Conservation (phyloP, 2,888 invertebrate genomes). For the Odontocerum albicorne region DNA sequence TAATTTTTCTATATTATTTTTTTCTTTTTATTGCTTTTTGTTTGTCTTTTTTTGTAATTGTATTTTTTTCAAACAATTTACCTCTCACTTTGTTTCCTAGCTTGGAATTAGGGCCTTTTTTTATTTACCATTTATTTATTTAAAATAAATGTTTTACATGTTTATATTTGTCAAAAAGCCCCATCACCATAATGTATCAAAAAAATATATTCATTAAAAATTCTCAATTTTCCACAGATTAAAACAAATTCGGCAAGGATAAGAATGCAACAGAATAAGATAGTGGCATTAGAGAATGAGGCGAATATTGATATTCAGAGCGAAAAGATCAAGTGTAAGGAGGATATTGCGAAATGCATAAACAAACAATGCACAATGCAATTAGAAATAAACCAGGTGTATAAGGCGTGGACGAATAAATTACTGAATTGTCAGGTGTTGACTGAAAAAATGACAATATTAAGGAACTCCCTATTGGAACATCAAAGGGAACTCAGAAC, state of each 20-base stretch:
- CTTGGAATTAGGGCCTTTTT: no score
- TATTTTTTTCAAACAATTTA: no score
- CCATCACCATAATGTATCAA: no score
- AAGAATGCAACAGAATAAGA: slow-evolving; percentile 45
- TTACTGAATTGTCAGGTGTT: slow-evolving; percentile 43
- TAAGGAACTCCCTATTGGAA: slow-evolving; percentile 7
- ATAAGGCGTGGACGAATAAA: slow-evolving; percentile 42
- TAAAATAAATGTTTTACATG: no score
- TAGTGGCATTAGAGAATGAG: slow-evolving; percentile 45
- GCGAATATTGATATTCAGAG: slow-evolving; percentile 44
- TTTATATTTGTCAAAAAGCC: no score
- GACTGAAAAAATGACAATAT: slow-evolving; percentile 41
- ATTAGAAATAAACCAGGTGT: slow-evolving; percentile 39
- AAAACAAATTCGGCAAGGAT: slow-evolving; percentile 46
- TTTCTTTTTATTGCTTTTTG: no score
- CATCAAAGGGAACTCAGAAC: slow-evolving; percentile 14
- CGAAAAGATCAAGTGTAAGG: slow-evolving; percentile 40
- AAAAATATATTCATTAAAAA: no score
- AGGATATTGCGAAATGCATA: slow-evolving; percentile 43
- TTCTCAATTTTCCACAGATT: no score
- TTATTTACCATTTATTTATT: no score
- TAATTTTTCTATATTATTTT: no score
- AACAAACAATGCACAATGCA: slow-evolving; percentile 45
- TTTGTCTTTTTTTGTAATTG: no score
- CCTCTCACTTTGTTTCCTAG: no score